Evolutionary conservation across 2,113 vertebrate species (phyloP).

Genomic region (Spilogale gracilis): DNA sequence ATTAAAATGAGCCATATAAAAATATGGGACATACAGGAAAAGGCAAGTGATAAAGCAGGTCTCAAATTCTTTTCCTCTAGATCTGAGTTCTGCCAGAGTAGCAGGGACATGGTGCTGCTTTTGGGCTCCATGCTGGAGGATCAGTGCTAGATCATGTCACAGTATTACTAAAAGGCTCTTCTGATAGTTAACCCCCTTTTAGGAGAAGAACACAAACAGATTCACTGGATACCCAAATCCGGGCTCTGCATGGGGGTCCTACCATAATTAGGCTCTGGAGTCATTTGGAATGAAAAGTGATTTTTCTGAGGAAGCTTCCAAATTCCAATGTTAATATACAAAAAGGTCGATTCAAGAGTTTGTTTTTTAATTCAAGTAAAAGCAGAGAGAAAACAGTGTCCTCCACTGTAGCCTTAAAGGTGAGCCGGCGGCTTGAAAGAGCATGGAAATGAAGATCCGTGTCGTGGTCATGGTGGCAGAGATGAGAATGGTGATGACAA

Average conservation of each 20-base stretch:
- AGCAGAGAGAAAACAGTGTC: slow-evolving; percentile 17
- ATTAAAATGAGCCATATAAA: slow-evolving; percentile 62
- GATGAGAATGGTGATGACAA: not conserved
- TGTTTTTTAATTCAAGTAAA: slow-evolving; percentile 56
- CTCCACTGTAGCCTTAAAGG: not conserved
- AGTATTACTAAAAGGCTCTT: slow-evolving; percentile 61
- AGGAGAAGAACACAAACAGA: slow-evolving; percentile 14
- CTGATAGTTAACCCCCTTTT: slow-evolving; percentile 58
- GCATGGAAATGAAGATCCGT: not conserved
- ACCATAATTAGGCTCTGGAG: slow-evolving; percentile 54
- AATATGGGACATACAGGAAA: slow-evolving; percentile 44
- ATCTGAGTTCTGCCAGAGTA: slow-evolving; percentile 21
- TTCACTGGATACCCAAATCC: slow-evolving; percentile 1
- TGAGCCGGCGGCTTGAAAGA: not conserved
- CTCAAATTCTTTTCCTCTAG: slow-evolving; percentile 28
- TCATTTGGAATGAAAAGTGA: slow-evolving; percentile 37
- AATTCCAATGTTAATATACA: slow-evolving; percentile 10
- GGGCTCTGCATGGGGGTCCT: slow-evolving; percentile 27
- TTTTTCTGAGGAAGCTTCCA: slow-evolving; percentile 48
- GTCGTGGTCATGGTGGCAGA: not conserved
- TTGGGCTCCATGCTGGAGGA: slow-evolving; percentile 20
- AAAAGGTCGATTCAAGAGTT: slow-evolving; percentile 26
- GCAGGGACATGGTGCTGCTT: not conserved
- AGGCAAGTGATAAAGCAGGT: not conserved
- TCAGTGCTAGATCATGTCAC: not conserved